Base-by-base conservation (phyloP, 2,888 invertebrate genomes). In the Scaptomyza parva region DNA sequence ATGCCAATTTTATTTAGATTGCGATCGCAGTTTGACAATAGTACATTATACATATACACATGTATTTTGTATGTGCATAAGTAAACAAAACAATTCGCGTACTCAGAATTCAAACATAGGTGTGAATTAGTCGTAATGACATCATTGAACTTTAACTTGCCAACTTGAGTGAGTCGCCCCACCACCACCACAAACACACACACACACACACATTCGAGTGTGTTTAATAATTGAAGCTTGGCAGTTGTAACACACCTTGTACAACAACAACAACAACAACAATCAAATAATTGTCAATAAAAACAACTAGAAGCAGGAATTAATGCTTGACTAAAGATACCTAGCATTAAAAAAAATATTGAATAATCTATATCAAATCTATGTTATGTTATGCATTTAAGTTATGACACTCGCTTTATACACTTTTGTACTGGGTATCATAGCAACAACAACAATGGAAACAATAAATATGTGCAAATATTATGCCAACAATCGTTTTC, bases 111-210 rank as follows among this genome's bases (percentile, higher is more conserved):
- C 87, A 88, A 83, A 78, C 76, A 78, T 82, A 88, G 84, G 88
- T 88, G 88, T 88, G 88, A 86, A 86, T 88, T 83, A 88, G 86
- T 80, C 72, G 80, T 88, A 84, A 84, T 88, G 84, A 84, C 84
- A 88, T 84, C 84, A 84, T 83, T 84, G 86, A 88, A 84, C 84
- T 88, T 84, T 88, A 83, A 87, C 87, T 83, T 69, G 82, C 68
- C 70, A 87, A 67, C 69, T 71, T 59, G 64, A n/a, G 41, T 66
- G 76, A 78, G 77, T 68, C 55, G 57, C 53, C 52, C 62, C 50
- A 18, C 48, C 44, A 52, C n/a, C n/a, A n/a, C n/a, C n/a, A n/a
- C n/a, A n/a, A n/a, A n/a, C n/a, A n/a, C n/a, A n/a, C n/a, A n/a
- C n/a, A n/a, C n/a, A n/a, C n/a, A n/a, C 64, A 69, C 57, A 57